Evolutionary conservation across 2,113 vertebrate genomes (phyloP), one percentile per base, ranked within the genome.

Genomic region (Lepus timidus): DNA sequence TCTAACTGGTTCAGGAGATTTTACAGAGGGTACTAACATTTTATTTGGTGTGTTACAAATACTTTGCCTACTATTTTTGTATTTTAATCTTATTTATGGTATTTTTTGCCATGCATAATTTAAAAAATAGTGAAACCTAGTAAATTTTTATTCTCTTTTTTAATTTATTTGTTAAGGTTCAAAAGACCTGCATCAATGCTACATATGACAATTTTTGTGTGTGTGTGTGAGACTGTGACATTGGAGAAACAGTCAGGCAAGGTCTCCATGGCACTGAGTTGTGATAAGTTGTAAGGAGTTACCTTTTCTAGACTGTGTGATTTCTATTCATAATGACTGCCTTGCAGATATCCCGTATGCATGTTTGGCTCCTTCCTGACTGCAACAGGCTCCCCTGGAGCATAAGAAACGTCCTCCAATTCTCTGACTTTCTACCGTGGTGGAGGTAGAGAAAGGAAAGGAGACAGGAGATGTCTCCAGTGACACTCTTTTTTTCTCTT

Each of bases 51-150:
- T 71, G 1, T 84, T 51, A 76, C 9, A 84, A 75, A 75, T 95
- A 92, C 67, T 95, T 92, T 93, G 29, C 6, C 6, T 85, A 19
- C 12, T 12, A 73, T 85, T 90, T 88, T 62, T 85, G 4, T 36
- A 80, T 78, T 95, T 90, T 95, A 70, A 89, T 73, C 93, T 95
- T 92, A 27, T 96, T 88, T 91, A 36, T 31, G 64, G 49, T 95
- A 51, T 79, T 93, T 80, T 17, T 58, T 83, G n/a, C 14, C 19
- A 62, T 89, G 80, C 31, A 62, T 95, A 78, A 73, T 89, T 95
- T 73, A 61, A 29, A 92, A 93, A 93, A 85, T 92, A 76, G 44
- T 74, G 39, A 76, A 84, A 73, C 90, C 55, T 84, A 86, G 62
- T 61, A 36, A 95, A 71, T n/a, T 67, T 83, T 85, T 88, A 88